Evolutionary conservation across 2,113 vertebrate genomes (phyloP), one percentile per base, ranked within the genome.

Genomic region (Amphiprion percula): DNA sequence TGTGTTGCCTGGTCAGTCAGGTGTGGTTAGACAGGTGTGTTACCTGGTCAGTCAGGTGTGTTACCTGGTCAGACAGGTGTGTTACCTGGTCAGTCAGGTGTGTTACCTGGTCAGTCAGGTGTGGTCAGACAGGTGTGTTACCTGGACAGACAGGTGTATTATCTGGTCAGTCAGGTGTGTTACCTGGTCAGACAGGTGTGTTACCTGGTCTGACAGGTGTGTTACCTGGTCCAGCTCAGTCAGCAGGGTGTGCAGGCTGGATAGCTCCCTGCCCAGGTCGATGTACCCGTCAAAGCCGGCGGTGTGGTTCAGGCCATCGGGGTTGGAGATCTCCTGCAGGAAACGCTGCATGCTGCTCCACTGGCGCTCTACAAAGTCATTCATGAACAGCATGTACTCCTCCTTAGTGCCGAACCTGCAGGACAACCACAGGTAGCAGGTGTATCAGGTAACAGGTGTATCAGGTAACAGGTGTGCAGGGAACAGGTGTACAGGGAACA

Each of bases 351-450:
- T 99, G 94, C 96, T 97, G 84, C 96, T 98, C 97, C 97, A 98
- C 80, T 99, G 97, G 0, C 96, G 96, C 86, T 99, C 98, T 93
- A 99, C 92, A 68, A 99, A 99, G 92, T 97, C 97, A 79, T 99
- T 99, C 98, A 99, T 99, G 74, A 99, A 99, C n/a, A 97, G 94
- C 98, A 99, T 99, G 94, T 99, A 99, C 60, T 99, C 98, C 67
- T 99, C 97, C 79, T 99, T 99, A 86, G 96, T 97, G 80, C 98
- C 98, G 46, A 99, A 99, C 94, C 98, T 99, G 79, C 15, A 47
- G 24, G 26, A 26, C 26, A 26, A 26, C 4, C 0, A 68, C 52
- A 54, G 59, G 37, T 30, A 30, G 4, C 39, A 41, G 39, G 39
- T 41, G 39, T 2, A 8, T 30, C 30, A 30, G 30, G 30, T 30